These are phyloP conservation scores for Ceyx melanurus DNA, from an alignment of 2,113 vertebrate species.

Conservation along the genomic window DNA sequence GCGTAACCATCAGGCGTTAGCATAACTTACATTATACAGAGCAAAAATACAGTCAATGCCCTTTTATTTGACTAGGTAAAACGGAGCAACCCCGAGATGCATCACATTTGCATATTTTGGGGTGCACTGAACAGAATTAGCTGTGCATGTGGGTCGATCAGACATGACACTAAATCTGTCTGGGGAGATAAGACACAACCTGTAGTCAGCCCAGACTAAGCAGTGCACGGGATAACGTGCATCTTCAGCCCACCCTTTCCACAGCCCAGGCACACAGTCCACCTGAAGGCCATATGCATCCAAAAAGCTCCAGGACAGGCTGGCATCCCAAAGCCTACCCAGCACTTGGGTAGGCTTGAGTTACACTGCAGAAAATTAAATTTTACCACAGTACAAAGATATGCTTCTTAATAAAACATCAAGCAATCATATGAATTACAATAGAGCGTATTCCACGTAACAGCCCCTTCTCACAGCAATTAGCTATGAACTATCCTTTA, in stretches of 20 bases:
- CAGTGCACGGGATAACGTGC: rapidly evolving
- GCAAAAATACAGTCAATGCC: not conserved
- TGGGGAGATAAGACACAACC: not conserved
- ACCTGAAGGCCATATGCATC: rapidly evolving
- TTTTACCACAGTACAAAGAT: constrained; percentile 35
- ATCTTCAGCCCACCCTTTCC: not conserved
- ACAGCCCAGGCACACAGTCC: not conserved
- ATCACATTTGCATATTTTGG: not conserved
- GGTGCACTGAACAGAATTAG: not conserved
- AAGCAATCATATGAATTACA: constrained; percentile 30
- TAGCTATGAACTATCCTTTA: constrained; percentile 53
- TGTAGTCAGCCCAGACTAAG: not conserved
- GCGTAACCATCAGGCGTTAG: not conserved
- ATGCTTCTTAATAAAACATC: constrained; percentile 31
- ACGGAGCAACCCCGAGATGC: not conserved
- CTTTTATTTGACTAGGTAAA: not conserved
- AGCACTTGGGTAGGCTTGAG: not conserved
- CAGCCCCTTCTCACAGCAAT: constrained; percentile 30
- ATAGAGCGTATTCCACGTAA: not conserved
- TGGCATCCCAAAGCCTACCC: rapidly evolving
- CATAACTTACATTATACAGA: not conserved
- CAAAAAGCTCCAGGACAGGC: not conserved
- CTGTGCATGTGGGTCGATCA: not conserved
- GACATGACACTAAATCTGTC: not conserved
- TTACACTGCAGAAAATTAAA: constrained; percentile 13